phyloP scores from a whole-genome alignment of 2,888 invertebrate species.

The Parnassius apollo region DNA sequence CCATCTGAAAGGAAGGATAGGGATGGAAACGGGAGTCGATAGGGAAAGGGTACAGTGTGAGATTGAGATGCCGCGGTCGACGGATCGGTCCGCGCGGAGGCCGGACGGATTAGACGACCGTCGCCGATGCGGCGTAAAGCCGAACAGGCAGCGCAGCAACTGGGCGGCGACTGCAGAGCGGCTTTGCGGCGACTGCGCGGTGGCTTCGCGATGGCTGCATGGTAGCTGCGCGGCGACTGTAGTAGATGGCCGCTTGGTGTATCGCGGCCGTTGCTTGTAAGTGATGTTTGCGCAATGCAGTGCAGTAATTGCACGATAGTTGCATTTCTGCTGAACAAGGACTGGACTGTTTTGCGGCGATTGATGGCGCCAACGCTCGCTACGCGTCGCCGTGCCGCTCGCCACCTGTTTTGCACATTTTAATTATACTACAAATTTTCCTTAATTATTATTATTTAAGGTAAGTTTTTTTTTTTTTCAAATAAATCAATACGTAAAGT shows the following conservation, averaged over 20 bases:
- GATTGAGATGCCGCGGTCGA: constrained; percentile 64
- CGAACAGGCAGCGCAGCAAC: constrained; percentile 40
- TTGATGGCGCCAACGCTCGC: constrained; percentile 43
- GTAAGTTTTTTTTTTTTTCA: too few species aligned
- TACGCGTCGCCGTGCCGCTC: constrained; percentile 76
- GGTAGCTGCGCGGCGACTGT: constrained; percentile 33
- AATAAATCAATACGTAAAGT: too few species aligned
- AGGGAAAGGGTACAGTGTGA: constrained; percentile 39
- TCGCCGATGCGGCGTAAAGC: constrained; percentile 50
- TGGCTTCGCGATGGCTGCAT: constrained; percentile 39
- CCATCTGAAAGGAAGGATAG: constrained; percentile 34
- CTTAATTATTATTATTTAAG: too few species aligned
- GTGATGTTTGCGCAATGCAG: constrained; percentile 12
- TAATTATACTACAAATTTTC: background rate
- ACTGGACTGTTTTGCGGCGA: constrained; percentile 39
- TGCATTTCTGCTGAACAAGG: constrained; percentile 6
- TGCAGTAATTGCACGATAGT: constrained; percentile 6
- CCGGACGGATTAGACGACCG: constrained; percentile 52
- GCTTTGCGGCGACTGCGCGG: constrained; percentile 29
- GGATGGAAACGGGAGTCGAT: constrained; percentile 38
- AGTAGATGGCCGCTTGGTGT: constrained; percentile 36
- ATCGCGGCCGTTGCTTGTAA: constrained; percentile 24
- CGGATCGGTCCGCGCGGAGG: constrained; percentile 56
- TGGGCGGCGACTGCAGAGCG: constrained; percentile 15
- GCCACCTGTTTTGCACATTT: constrained; percentile 58